A percentile compares a stretch with the other conserved stretches of the same genome.
Conservation (phyloP, 2,888 invertebrate genomes). For the Idaea straminata region DNA sequence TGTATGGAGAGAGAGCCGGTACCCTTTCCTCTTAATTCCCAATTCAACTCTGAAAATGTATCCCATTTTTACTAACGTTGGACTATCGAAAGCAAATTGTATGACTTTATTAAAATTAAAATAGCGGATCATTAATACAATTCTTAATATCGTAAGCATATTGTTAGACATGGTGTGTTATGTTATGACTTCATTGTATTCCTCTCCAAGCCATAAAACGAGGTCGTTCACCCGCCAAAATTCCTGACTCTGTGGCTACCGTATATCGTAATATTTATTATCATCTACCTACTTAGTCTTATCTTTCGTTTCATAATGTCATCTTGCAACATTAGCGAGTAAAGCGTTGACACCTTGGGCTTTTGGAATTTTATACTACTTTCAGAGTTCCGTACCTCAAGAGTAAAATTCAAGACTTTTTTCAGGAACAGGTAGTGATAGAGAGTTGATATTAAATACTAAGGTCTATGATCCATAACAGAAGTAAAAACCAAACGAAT, state of each 20-base stretch:
- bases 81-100: not conserved
- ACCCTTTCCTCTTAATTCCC: no score
- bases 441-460: no score
- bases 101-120: no score
- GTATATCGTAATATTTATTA: conserved; percentile 33
- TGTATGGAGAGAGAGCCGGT: no score
- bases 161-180: conserved; percentile 23
- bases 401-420: no score
- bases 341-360: not conserved
- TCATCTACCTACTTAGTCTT: conserved; percentile 36
- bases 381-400: not conserved
- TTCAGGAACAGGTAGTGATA: no score
- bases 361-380: not conserved
- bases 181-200: conserved; percentile 38
- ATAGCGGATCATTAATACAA: no score
- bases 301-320: conserved; percentile 43
- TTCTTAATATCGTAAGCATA: conserved; percentile 20
- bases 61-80: no score
- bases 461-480: no score
- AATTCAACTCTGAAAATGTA: no score
- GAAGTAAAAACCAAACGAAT: no score
- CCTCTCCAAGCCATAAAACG: conserved; percentile 34
- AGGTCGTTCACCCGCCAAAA: conserved; percentile 51
- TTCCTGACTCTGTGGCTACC: conserved; percentile 33
- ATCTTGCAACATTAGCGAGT: conserved; percentile 32